A percentile compares a stretch with the other conserved stretches of the same genome.
Evolutionary conservation across 2,888 invertebrate species (phyloP).

Genomic region (Ormyrus thymus): DNA sequence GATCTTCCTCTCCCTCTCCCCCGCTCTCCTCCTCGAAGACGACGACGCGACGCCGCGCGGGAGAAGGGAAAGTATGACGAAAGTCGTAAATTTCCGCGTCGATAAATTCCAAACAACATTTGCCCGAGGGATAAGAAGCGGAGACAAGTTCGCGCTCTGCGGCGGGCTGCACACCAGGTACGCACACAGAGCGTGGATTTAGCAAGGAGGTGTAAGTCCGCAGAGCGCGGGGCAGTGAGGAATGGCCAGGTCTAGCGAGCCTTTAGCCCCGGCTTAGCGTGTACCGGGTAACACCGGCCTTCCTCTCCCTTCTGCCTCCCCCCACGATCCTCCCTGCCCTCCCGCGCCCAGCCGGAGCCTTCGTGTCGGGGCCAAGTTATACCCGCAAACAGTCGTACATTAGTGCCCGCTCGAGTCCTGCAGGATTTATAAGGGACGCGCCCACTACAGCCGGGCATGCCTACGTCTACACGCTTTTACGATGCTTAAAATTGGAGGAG

Average conservation of each 20-base stretch:
- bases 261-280: constrained; percentile 74
- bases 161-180: neutral
- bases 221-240: constrained; percentile 69
- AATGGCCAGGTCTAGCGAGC: constrained; percentile 74
- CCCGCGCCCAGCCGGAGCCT: constrained; percentile 60
- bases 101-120: constrained; percentile 72
- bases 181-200: constrained; percentile 30
- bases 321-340: constrained; percentile 52
- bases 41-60: neutral
- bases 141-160: constrained; percentile 66
- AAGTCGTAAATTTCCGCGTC: constrained; percentile 67
- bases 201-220: constrained; percentile 66
- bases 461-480: neutral
- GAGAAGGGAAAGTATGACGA: constrained; percentile 27
- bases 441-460: constrained; percentile 14
- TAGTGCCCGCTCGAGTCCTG: constrained; percentile 73
- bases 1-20: constrained; percentile 11
- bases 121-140: constrained; percentile 71
- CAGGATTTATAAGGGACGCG: constrained; percentile 68
- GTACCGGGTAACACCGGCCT: constrained; percentile 72
- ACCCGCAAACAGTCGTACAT: constrained; percentile 76
- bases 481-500: constrained; percentile 37
- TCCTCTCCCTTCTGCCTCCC: constrained; percentile 65
- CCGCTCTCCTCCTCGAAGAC: neutral
- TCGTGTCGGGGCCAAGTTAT: constrained; percentile 75